Conservation (phyloP, 2,797 vertebrate genomes). For the Anguilla obscura region DNA sequence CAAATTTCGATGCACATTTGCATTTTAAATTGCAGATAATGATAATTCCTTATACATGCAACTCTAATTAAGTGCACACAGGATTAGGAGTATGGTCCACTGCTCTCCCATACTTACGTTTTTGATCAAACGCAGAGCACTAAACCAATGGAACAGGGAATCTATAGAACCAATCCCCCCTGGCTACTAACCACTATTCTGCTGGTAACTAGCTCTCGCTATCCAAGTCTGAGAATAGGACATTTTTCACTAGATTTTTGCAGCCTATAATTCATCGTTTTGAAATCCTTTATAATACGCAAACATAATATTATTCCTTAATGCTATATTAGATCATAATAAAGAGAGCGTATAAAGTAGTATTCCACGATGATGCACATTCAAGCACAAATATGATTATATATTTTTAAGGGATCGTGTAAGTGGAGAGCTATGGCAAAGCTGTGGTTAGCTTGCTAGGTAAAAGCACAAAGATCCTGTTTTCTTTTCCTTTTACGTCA, state of each 20-base stretch:
- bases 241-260: background rate
- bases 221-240: background rate
- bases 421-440: background rate
- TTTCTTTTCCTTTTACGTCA: background rate
- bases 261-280: background rate
- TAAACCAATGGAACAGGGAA: background rate
- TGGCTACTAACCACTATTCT: background rate
- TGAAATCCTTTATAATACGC: background rate
- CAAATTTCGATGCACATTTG: constrained; percentile 16
- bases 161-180: background rate
- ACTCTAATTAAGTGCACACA: background rate
- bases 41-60: background rate
- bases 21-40: constrained; percentile 4
- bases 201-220: background rate
- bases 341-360: background rate
- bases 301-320: background rate
- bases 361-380: background rate
- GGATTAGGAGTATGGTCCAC: background rate
- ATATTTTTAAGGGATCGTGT: background rate
- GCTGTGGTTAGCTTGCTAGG: background rate
- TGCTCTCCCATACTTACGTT: background rate
- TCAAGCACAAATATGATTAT: background rate
- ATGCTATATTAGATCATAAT: background rate
- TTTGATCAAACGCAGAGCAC: background rate
- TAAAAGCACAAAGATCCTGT: background rate